phyloP scores from a whole-genome alignment of 2,797 vertebrate species.

The Varecia variegata region DNA sequence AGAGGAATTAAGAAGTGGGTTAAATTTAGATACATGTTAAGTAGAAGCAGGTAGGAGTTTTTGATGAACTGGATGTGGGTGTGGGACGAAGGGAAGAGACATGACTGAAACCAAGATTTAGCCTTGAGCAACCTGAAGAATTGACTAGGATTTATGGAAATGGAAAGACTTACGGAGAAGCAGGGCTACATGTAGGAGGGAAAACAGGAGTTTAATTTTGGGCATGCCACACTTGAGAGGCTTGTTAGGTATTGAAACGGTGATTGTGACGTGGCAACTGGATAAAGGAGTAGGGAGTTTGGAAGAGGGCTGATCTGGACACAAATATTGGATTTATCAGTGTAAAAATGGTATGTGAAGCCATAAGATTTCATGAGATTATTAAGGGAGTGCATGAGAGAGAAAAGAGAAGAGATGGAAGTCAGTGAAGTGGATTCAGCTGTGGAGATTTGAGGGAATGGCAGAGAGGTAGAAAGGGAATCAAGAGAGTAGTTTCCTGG shows the following conservation, averaged over 20 bases:
- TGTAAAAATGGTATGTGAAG: neutral
- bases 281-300: neutral
- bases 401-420: neutral
- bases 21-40: neutral
- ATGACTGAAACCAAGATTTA: neutral
- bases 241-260: neutral
- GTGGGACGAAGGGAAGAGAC: neutral
- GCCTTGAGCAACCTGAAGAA: neutral
- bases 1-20: neutral
- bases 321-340: neutral
- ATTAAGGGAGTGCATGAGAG: neutral
- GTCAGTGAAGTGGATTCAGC: neutral
- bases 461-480: neutral
- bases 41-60: neutral
- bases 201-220: neutral
- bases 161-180: neutral
- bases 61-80: neutral
- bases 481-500: neutral
- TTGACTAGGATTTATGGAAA: neutral
- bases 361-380: neutral
- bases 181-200: neutral
- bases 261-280: neutral
- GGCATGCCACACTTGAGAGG: neutral
- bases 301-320: neutral
- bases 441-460: neutral